Evolutionary conservation across 2,113 vertebrate genomes (phyloP).

Genomic region (Oenanthe melanoleuca): DNA sequence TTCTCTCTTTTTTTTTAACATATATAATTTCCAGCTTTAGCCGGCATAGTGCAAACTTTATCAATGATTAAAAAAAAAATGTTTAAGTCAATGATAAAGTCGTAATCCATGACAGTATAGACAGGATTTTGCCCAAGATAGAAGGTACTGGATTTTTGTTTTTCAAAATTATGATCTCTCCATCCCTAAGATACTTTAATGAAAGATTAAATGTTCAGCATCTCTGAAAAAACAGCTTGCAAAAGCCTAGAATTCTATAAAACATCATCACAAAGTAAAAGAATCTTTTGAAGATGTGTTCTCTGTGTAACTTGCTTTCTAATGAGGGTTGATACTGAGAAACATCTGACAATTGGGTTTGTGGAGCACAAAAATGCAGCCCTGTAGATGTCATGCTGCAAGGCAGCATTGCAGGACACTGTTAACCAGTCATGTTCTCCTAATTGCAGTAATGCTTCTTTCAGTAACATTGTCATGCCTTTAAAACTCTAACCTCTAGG

Average conservation of each 20-base stretch:
- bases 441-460: neutral
- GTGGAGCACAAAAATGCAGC: neutral
- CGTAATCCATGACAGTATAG: neutral
- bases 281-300: neutral
- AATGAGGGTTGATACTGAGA: neutral
- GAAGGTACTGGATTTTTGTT: neutral
- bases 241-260: neutral
- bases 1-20: neutral
- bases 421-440: neutral
- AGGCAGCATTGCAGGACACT: neutral
- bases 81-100: neutral
- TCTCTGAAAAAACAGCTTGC: neutral
- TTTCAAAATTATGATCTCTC: neutral
- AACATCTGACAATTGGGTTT: neutral
- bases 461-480: neutral
- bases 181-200: neutral
- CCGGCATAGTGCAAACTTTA: neutral
- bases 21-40: neutral
- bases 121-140: neutral
- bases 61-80: neutral
- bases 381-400: neutral
- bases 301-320: neutral
- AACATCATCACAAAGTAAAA: neutral
- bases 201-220: neutral
- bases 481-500: neutral